These are phyloP conservation scores for Onychostoma macrolepis DNA, from an alignment of 2,113 vertebrate species.

Conservation along the genomic window DNA sequence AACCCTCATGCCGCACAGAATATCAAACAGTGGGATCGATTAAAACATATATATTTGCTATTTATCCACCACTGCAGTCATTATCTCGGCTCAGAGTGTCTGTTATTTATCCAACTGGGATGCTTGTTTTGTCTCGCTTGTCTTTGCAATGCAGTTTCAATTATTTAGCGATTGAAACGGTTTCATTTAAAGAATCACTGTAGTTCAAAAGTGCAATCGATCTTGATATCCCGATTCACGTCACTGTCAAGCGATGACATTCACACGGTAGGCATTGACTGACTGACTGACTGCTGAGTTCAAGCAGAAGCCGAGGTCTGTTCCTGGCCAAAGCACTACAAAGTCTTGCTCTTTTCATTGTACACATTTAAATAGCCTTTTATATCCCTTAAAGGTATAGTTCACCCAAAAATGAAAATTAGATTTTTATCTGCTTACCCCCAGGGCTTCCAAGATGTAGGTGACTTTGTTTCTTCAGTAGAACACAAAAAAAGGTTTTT, in stretches of 20 bases:
- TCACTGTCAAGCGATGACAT: background rate
- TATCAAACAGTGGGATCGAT: conserved; percentile 4
- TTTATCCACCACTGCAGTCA: background rate
- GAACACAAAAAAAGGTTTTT: too few species aligned
- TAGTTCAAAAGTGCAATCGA: background rate
- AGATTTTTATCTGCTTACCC: too few species aligned
- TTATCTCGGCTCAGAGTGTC: background rate
- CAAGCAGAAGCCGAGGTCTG: background rate
- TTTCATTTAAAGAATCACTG: background rate
- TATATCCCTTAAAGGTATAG: background rate
- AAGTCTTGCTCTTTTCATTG: background rate
- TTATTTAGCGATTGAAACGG: background rate
- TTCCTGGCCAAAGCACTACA: background rate
- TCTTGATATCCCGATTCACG: background rate
- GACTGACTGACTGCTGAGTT: conserved; percentile 9
- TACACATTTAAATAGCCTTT: background rate
- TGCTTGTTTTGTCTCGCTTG: background rate
- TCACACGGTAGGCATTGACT: conserved; percentile 5
- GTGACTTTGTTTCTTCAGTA: too few species aligned
- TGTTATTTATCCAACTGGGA: too few species aligned
- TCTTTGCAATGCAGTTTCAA: background rate
- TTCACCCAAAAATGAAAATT: too few species aligned
- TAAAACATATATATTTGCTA: background rate
- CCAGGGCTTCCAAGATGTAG: too few species aligned
- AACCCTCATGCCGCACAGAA: background rate